Base-by-base conservation (phyloP, 2,888 invertebrate species). In the Erebia aethiops region DNA sequence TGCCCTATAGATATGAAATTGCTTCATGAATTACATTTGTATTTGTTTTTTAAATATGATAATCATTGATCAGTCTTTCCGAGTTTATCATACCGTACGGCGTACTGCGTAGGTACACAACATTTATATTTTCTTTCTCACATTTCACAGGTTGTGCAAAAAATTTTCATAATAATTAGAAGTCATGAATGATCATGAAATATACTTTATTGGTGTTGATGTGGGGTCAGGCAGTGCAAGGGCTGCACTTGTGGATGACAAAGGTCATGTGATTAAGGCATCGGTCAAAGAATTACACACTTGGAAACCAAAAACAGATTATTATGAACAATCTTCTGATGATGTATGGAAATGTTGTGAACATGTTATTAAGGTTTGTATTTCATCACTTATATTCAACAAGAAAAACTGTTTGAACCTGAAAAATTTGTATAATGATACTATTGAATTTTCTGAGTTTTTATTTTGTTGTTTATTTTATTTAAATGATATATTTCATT, bases 161-260 rank as follows among this genome's bases (percentile, higher is more conserved):
- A 41, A 11, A 16, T 41, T 9, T 18, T 61, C 10, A 13, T 14
- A 21, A 14, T 4, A 21, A n/a, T n/a, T 61, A 18, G 1, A 21
- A 62, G 14, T 14, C 14, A 77, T 77, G 77, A 69, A 62, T 69
- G 18, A 67, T 26, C 3, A 46, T 13, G 46, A 46, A 11, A 46
- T 46, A 72, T 96, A 95, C 85, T 97, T 97, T 84, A 93, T 98
- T 81, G 98, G 98, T 71, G 97, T 99, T 13, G 99, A 99, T 91
- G 98, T 99, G 54, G 99, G 99, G 7, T 98, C 98, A 1, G 97
- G 97, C 14, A 98, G 98, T 90, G 98, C 95, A 0, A 94, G 99
- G 76, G 98, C 97, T 9, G 98, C 97, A 4, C 89, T 99, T 51
- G 96, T 98, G 5, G 90, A 94, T 68, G 88, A 93, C 8, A 86